Conservation (phyloP, 2,113 vertebrate genomes). For the Pedetes capensis region DNA sequence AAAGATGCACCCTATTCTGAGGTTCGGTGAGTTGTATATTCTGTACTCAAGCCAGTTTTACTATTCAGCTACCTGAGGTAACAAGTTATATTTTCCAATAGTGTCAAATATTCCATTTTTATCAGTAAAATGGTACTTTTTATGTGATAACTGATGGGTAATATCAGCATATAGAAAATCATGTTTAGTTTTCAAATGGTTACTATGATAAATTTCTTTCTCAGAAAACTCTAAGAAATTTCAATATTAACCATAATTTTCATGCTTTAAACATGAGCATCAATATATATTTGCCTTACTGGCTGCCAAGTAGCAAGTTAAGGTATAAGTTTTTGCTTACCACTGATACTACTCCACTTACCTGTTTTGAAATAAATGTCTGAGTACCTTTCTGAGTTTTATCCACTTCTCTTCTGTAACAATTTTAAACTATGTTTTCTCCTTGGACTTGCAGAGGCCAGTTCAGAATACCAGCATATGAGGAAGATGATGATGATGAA, state of each 20-base stretch:
- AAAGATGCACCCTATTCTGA: not conserved
- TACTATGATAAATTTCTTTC: not conserved
- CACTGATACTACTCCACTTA: not conserved
- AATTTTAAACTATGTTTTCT: not conserved
- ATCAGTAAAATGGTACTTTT: not conserved
- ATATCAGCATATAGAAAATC: not conserved
- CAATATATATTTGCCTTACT: not conserved
- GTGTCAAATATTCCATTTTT: not conserved
- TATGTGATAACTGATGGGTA: not conserved
- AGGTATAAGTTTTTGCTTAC: not conserved
- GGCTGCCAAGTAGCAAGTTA: not conserved
- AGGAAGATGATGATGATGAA: not conserved
- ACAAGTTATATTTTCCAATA: constrained; percentile 16
- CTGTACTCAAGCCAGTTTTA: not conserved
- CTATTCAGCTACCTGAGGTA: not conserved
- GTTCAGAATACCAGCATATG: not conserved
- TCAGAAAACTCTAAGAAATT: not conserved
- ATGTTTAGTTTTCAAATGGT: not conserved
- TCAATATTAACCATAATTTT: not conserved
- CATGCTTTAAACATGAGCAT: not conserved
- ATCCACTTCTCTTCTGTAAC: not conserved
- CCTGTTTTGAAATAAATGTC: not conserved
- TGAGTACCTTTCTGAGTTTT: not conserved
- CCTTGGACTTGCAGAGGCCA: not conserved
- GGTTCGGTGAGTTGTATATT: not conserved